These are phyloP conservation scores for Hephaestus fuliginosus DNA, from an alignment of 2,797 vertebrate genomes.

Conservation along the genomic window DNA sequence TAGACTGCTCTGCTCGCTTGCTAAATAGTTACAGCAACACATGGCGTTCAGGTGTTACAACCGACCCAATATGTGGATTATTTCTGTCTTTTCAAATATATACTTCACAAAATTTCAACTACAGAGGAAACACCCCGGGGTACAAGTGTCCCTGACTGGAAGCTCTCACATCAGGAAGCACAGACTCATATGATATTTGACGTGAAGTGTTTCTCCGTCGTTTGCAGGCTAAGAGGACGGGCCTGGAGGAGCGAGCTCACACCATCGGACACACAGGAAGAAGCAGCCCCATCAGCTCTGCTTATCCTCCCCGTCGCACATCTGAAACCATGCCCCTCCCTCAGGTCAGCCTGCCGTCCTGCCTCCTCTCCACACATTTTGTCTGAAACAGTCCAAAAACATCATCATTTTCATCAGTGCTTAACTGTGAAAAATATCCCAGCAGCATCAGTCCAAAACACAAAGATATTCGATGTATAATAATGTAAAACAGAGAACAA, in stretches of 20 bases:
- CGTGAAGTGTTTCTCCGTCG: neutral
- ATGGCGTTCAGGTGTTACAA: neutral
- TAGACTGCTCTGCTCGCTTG: neutral
- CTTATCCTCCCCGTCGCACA: conserved; percentile 45
- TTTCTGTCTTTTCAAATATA: too few species aligned
- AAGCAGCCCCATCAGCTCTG: conserved; percentile 63
- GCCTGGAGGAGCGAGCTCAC: conserved; percentile 77
- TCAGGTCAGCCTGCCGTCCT: conserved; percentile 58
- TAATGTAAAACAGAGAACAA: neutral
- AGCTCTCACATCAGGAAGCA: too few species aligned
- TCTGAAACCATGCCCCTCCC: conserved; percentile 73
- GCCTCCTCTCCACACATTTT: neutral
- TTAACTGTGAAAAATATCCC: neutral
- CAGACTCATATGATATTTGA: neutral
- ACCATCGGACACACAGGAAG: conserved; percentile 72
- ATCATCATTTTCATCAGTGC: neutral
- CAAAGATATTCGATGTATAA: neutral
- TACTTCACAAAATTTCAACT: too few species aligned
- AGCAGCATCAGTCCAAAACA: neutral
- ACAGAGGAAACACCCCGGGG: neutral
- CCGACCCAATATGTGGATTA: too few species aligned
- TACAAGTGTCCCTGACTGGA: neutral
- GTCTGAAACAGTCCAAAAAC: neutral
- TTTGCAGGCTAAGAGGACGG: conserved; percentile 66
- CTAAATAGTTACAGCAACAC: neutral